phyloP scores from a whole-genome alignment of 1,140 invertebrate species.

The Bombus confusus region DNA sequence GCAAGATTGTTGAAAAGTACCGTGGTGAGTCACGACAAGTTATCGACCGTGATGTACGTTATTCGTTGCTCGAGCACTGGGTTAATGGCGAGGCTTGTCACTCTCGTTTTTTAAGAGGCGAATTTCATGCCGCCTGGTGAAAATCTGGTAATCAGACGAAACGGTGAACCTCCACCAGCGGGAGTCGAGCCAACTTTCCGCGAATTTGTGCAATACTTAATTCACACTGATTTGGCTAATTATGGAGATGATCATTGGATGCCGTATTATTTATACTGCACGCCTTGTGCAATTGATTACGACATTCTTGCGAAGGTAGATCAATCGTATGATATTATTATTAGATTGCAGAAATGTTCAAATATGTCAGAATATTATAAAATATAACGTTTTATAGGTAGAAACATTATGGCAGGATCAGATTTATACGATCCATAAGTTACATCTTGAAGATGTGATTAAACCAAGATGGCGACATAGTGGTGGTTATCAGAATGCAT shows the following conservation, averaged over 20 bases:
- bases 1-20: slow-evolving; percentile 84
- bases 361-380: too few species aligned
- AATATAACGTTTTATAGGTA: slow-evolving; percentile 70
- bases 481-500: slow-evolving; percentile 51
- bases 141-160: slow-evolving; percentile 63
- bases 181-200: slow-evolving; percentile 84
- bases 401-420: slow-evolving; percentile 84
- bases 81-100: neutral
- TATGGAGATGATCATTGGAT: slow-evolving; percentile 83
- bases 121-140: slow-evolving; percentile 52
- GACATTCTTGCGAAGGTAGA: slow-evolving; percentile 84
- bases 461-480: slow-evolving; percentile 80
- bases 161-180: slow-evolving; percentile 60
- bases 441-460: slow-evolving; percentile 70
- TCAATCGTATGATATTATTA: too few species aligned
- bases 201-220: slow-evolving; percentile 84
- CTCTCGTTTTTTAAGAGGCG: slow-evolving; percentile 47
- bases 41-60: slow-evolving; percentile 38
- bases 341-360: too few species aligned
- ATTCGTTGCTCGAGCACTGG: neutral
- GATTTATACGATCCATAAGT: slow-evolving; percentile 77
- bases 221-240: slow-evolving; percentile 74
- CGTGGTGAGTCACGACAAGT: slow-evolving; percentile 73
- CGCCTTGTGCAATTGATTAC: slow-evolving; percentile 78
- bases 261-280: slow-evolving; percentile 80